Evolutionary conservation across 64 coral and sea anemone species (phyloP).

Genomic region (Exaiptasia diaphana): DNA sequence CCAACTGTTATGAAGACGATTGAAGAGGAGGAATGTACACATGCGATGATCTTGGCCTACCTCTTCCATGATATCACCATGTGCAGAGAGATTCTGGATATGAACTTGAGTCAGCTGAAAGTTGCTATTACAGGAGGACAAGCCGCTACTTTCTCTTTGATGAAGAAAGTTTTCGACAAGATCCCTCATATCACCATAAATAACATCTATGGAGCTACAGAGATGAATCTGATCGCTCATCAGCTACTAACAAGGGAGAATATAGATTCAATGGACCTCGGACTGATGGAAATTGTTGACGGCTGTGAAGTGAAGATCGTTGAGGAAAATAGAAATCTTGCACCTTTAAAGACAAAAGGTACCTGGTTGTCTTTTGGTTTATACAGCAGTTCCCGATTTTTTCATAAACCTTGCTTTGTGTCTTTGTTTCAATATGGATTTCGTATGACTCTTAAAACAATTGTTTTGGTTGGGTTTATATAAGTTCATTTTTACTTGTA

Average conservation of each 20-base stretch:
- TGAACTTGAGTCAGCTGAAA: not conserved
- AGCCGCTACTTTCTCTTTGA: not conserved
- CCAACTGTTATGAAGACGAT: not conserved
- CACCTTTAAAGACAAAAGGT: not conserved
- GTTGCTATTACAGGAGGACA: not conserved
- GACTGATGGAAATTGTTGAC: not conserved
- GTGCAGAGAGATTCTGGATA: not conserved
- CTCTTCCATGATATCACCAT: not conserved
- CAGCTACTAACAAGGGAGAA: not conserved
- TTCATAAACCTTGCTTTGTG: no score
- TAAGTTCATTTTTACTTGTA: no score
- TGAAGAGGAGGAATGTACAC: not conserved
- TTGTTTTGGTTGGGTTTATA: no score
- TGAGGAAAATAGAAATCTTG: not conserved
- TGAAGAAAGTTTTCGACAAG: not conserved
- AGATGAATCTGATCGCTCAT: not conserved
- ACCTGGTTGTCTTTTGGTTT: no score
- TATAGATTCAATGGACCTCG: not conserved
- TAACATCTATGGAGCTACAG: not conserved
- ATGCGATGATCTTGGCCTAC: not conserved
- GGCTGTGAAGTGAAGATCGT: slow-evolving; percentile 23
- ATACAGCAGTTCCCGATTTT: no score
- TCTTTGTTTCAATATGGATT: no score
- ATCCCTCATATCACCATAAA: not conserved
- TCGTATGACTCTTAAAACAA: no score